These are phyloP conservation scores for Agrotis exclamationis DNA, from an alignment of 2,888 invertebrate species.

Conservation along the genomic window DNA sequence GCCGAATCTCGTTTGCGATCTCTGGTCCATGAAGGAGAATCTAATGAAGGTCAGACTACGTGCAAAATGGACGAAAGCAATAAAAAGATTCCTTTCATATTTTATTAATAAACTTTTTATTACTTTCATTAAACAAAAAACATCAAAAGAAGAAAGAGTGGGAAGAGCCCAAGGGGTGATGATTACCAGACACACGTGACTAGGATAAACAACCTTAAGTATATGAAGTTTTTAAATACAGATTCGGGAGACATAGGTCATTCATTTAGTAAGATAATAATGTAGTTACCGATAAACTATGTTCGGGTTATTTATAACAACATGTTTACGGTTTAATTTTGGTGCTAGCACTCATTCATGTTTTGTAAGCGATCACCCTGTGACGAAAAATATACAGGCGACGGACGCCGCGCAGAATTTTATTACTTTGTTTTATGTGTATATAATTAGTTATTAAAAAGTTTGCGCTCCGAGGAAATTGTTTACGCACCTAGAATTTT, in stretches of 20 bases:
- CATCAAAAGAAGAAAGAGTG: neutral
- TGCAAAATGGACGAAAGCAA: neutral
- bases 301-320: slow-evolving; percentile 76
- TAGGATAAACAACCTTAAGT: slow-evolving; percentile 49
- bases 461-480: slow-evolving; percentile 55
- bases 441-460: slow-evolving; percentile 50
- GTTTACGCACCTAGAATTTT: slow-evolving; percentile 62
- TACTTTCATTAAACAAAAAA: slow-evolving; percentile 11
- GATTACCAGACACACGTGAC: slow-evolving; percentile 32
- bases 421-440: slow-evolving; percentile 56
- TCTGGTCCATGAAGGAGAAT: slow-evolving; percentile 21
- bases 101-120: slow-evolving; percentile 37
- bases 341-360: slow-evolving; percentile 68
- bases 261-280: slow-evolving; percentile 63
- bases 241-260: slow-evolving; percentile 59
- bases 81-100: slow-evolving; percentile 12
- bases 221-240: slow-evolving; percentile 51
- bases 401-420: slow-evolving; percentile 56
- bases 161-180: slow-evolving; percentile 4
- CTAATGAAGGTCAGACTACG: slow-evolving; percentile 24
- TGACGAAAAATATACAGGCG: slow-evolving; percentile 49
- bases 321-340: slow-evolving; percentile 76
- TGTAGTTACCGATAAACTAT: slow-evolving; percentile 71
- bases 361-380: slow-evolving; percentile 58
- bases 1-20: slow-evolving; percentile 1